Evolutionary conservation across 2,113 vertebrate genomes (phyloP).

Genomic region (Phrynosoma blainvillii): DNA sequence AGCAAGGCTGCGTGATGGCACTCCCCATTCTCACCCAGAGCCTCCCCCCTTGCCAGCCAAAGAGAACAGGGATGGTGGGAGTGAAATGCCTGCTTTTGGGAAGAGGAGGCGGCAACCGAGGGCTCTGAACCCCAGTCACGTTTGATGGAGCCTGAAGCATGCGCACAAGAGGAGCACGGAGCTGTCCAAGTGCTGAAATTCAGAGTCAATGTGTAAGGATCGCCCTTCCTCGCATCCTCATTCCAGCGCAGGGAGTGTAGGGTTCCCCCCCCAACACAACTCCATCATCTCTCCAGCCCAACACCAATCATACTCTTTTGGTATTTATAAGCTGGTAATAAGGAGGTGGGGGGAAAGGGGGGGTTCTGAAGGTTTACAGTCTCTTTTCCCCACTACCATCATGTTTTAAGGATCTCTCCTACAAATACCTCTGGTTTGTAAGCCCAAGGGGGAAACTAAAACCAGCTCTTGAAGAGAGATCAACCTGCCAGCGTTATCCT

Average conservation of each 20-base stretch:
- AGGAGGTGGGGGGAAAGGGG: constrained; percentile 34
- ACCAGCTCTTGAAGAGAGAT: constrained; percentile 57
- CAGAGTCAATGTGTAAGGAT: constrained; percentile 69
- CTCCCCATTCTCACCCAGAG: too few species aligned
- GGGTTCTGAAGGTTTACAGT: not conserved
- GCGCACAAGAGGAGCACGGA: constrained; percentile 80
- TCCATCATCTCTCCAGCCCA: constrained; percentile 14
- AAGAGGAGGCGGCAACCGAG: not conserved
- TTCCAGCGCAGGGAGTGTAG: constrained; percentile 73
- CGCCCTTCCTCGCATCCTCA: constrained; percentile 67
- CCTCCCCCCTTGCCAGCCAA: not conserved
- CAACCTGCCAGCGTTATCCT: constrained; percentile 62
- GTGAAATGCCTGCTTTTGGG: not conserved
- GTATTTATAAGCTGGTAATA: constrained; percentile 62
- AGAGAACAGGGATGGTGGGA: not conserved
- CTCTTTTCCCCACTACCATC: not conserved
- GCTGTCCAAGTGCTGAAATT: constrained; percentile 89
- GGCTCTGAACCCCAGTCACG: constrained; percentile 70
- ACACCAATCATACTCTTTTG: constrained; percentile 44
- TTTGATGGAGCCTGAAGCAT: constrained; percentile 76
- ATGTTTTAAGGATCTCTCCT: constrained; percentile 38
- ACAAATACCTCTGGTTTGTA: constrained; percentile 57
- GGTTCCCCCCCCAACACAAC: not conserved
- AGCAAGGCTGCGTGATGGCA: too few species aligned
- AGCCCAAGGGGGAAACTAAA: constrained; percentile 66